Conservation (phyloP, 2,888 invertebrate genomes). For the Steinernema scapterisci region DNA sequence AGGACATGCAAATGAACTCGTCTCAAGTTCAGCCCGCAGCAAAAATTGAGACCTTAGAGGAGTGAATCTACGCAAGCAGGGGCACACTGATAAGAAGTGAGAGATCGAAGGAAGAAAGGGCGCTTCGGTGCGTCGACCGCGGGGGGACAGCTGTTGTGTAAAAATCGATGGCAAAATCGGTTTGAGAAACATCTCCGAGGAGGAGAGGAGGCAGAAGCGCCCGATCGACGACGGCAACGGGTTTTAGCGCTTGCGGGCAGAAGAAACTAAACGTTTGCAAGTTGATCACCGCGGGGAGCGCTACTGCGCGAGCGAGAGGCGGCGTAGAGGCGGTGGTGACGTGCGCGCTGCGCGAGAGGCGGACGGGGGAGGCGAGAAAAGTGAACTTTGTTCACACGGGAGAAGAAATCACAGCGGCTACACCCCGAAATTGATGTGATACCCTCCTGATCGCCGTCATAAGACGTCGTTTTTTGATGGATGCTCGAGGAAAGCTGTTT, state of each 20-base stretch:
- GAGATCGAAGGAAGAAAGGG: neutral
- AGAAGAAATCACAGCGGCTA: neutral
- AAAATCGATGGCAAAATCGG: constrained; percentile 28
- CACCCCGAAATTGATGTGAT: too few relatives aligned
- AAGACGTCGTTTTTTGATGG: neutral
- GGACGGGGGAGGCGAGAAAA: neutral
- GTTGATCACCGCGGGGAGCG: neutral
- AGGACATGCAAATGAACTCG: too few relatives aligned
- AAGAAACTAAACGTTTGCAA: neutral
- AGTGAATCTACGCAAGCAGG: too few relatives aligned
- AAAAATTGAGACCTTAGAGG: too few relatives aligned
- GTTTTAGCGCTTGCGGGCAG: neutral
- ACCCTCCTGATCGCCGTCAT: neutral
- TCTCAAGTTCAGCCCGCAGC: neutral
- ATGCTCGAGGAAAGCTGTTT: neutral
- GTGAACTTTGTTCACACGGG: constrained; percentile 5
- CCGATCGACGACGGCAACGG: neutral
- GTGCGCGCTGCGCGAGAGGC: neutral
- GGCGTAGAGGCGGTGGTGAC: neutral
- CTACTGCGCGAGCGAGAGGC: neutral
- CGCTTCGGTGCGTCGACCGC: neutral
- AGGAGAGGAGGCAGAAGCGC: neutral
- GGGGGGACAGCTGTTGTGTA: constrained; percentile 25
- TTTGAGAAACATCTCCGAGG: neutral
- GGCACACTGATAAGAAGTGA: too few relatives aligned